A percentile compares a stretch with the other conserved stretches of the same genome.
Conservation (phyloP, 2,888 invertebrate species). For the Mesoligia furuncula region DNA sequence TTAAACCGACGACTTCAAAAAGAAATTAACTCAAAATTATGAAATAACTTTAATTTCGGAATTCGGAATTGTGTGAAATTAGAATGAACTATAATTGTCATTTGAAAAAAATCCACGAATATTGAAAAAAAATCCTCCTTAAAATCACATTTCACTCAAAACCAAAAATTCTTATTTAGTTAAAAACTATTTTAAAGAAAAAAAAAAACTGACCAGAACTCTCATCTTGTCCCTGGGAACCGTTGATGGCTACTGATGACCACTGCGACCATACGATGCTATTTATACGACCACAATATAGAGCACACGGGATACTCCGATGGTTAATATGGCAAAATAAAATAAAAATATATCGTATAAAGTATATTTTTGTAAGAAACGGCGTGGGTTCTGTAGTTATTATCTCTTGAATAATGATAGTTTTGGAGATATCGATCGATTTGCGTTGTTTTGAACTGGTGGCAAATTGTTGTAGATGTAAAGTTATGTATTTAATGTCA, state of each 20-base stretch:
- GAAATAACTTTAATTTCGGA: too few species aligned
- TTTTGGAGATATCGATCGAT: slow-evolving; percentile 7
- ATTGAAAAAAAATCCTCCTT: too few species aligned
- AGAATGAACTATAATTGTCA: too few species aligned
- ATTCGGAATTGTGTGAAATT: too few species aligned
- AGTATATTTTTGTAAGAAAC: slow-evolving; percentile 14
- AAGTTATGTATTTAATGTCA: slow-evolving; percentile 17
- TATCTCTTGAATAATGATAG: neutral
- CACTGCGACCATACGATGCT: slow-evolving; percentile 70
- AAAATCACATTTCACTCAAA: slow-evolving; percentile 22
- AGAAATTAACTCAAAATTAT: too few species aligned
- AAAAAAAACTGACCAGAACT: slow-evolving; percentile 85
- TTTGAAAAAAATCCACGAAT: too few species aligned
- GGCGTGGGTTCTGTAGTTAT: slow-evolving; percentile 43
- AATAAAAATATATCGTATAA: slow-evolving; percentile 36
- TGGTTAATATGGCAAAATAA: slow-evolving; percentile 20
- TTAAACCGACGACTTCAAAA: too few species aligned
- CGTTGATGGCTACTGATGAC: slow-evolving; percentile 84
- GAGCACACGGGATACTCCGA: slow-evolving; percentile 66
- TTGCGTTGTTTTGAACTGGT: neutral
- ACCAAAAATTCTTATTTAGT: too few species aligned
- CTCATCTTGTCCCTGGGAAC: slow-evolving; percentile 82
- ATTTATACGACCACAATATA: slow-evolving; percentile 81
- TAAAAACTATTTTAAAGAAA: neutral
- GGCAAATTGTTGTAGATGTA: neutral